Conservation (phyloP, 1,140 invertebrate species). For the Aphaenogaster rudis region DNA sequence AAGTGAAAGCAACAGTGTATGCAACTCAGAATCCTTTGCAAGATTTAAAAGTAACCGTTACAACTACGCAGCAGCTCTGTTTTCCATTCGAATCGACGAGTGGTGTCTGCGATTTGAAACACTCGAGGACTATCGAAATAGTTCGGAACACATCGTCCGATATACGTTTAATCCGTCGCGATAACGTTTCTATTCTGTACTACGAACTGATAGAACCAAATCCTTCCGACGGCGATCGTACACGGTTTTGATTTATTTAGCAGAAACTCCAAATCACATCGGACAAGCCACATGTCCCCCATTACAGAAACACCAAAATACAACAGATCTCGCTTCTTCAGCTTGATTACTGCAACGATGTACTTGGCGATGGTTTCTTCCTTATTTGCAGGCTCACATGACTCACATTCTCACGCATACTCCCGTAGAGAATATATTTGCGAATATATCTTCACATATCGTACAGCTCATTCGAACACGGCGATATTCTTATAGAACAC, state of each 20-base stretch:
- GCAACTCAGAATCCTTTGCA: background rate
- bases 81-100: slow-evolving; percentile 2
- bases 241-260: slow-evolving; percentile 35
- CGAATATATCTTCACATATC: slow-evolving; percentile 37
- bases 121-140: slow-evolving; percentile 33
- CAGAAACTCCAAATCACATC: background rate
- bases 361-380: slow-evolving; percentile 68
- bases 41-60: slow-evolving; percentile 2
- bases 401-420: slow-evolving; percentile 39
- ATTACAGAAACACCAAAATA: slow-evolving; percentile 43
- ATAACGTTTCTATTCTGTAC: background rate
- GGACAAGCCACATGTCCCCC: background rate
- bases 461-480: slow-evolving; percentile 43
- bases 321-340: slow-evolving; percentile 65
- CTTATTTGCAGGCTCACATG: slow-evolving; percentile 67
- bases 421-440: slow-evolving; percentile 43
- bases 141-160: background rate
- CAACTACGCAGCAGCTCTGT: background rate
- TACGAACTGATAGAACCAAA: background rate
- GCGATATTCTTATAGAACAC: slow-evolving; percentile 31
- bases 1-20: background rate
- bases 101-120: slow-evolving; percentile 30
- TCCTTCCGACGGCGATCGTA: background rate
- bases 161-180: background rate
- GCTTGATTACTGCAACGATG: slow-evolving; percentile 63